Base-by-base conservation (phyloP, 2,888 invertebrate species). In the Teleogryllus oceanicus region DNA sequence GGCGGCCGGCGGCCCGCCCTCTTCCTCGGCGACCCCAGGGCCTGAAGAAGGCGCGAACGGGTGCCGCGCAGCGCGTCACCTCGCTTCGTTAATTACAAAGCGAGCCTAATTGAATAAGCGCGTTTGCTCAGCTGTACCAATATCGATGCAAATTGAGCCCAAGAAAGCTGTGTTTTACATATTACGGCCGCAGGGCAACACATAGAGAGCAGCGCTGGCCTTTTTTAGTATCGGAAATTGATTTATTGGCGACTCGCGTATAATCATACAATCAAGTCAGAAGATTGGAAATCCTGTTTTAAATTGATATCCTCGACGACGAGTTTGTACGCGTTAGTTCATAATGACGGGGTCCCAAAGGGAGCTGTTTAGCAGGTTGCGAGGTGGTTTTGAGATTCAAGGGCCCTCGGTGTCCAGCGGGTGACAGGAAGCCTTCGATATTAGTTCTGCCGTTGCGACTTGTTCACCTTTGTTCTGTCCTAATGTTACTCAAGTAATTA, bases 71-170 rank as follows among this genome's bases (percentile, higher is more conserved):
- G 13, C 62, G n/a, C 62, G 16, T 62, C 62, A 62, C 62, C 62
- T 62, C 62, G 62, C 62, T 62, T 62, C 62, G 62, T 62, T 62
- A 62, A 62, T 62, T 62, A 62, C 62, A 62, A 62, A 62, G 62
- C 62, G n/a, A 13, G 13, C n/a, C 62, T 62, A 62, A 62, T 62
- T n/a, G 62, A 62, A 62, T 62, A 13, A 62, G n/a, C 62, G 62
- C 62, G 62, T 62, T 62, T 62, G 62, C 62, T 62, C 62, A 62
- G 62, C 62, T 62, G 62, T 62, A 62, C 62, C 62, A 62, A 62
- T 62, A 62, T 62, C 62, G 62, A 62, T 62, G 62, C 62, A 62
- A 62, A 62, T 62, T 62, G 62, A 62, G 62, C 16, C 16, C 62
- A 13, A 18, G 62, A 62, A 62, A 62, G 62, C 62, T 13, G 62